Evolutionary conservation across 1,140 invertebrate genomes (phyloP), one percentile per base, ranked within the genome.

Genomic region (Eufriesea mexicana): DNA sequence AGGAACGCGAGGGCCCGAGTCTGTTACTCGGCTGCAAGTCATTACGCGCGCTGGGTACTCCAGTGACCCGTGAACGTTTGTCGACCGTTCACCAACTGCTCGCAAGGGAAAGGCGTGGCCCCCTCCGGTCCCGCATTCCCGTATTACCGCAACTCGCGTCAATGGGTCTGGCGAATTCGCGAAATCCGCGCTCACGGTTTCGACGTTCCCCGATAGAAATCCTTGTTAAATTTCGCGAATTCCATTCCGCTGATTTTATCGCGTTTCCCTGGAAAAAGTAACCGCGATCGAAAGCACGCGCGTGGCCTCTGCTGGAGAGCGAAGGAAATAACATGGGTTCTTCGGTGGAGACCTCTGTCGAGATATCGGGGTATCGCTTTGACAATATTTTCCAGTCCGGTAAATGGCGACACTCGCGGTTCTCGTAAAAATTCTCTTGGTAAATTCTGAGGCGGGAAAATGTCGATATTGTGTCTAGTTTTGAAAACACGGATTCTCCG

Each of bases 31-130:
- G 85, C 86, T 86, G 79, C 86, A 74, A 91, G 87, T 91, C 86
- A 91, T 92, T 90, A 85, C 86, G 62, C 82, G 67, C 59, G 28
- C 35, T 18, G 68, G 61, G 76, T 87, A 88, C 87, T 88, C 84
- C 83, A 86, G 88, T 92, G 92, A 92, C 91, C 92, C 87, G 90
- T 90, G 92, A 92, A 92, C 89, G 89, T 92, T 91, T 91, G 90
- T 91, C 90, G 90, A 91, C 85, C 91, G 89, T 91, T 92, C 91
- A 91, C 91, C 90, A 84, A 54, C 82, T 83, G 82, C 74, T 82
- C 67, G 42, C 91, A 62, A 90, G 92, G 84, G 91, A 93, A 94
- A 94, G 93, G 93, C 92, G 93, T 93, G 92, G 93, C 89, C 89
- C 89, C 85, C 84, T 86, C 72, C 86, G 71, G 76, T 84, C 64